Evolutionary conservation across 2,113 vertebrate genomes (phyloP), one percentile per base, ranked within the genome.

Genomic region (Pituophis catenifer): DNA sequence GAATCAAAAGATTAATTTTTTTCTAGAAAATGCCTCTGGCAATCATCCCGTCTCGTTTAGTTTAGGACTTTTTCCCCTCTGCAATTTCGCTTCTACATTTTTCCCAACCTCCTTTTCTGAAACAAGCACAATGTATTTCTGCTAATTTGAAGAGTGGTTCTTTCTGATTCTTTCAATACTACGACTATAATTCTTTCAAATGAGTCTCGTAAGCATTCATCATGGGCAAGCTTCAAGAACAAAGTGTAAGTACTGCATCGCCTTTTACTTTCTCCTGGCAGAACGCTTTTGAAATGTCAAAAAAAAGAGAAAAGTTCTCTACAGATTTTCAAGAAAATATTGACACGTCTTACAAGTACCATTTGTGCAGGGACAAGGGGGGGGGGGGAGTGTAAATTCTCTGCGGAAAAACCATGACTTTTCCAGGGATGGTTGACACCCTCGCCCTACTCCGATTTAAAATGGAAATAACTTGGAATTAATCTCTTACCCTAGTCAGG

Each of bases 401-500:
- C 2, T 29, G 92, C 15, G 11, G 38, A 70, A 6, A 5, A 85
- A 57, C 50, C 57, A 11, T 50, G 91, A 59, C 87, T 88, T 92
- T 94, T 57, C 48, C 93, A 57, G 23, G 53, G 62, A 50, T 5
- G 81, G 65, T 38, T 57, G 85, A 65, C 33, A 9, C 86, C 23
- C 19, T 87, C 10, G 15, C 50, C 59, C 23, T 48, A 58, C 54
- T 59, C 44, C 65, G 87, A 13, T 12, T 59, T 81, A 26, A 85
- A 3, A 89, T 29, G 58, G 58, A 24, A 92, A 44, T 54, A 65
- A 86, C 57, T 26, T 5, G 91, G 50, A 93, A 70, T 5, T 50
- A 48, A 94, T 94, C 55, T 95, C 96, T 97, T 96, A 96, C 96
- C 95, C 95, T 94, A 91, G 89, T 53, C 86, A 19, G 93, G 93